Evolutionary conservation across 2,113 vertebrate genomes (phyloP), one percentile per base, ranked within the genome.

Genomic region (Colistium nudipinnis): DNA sequence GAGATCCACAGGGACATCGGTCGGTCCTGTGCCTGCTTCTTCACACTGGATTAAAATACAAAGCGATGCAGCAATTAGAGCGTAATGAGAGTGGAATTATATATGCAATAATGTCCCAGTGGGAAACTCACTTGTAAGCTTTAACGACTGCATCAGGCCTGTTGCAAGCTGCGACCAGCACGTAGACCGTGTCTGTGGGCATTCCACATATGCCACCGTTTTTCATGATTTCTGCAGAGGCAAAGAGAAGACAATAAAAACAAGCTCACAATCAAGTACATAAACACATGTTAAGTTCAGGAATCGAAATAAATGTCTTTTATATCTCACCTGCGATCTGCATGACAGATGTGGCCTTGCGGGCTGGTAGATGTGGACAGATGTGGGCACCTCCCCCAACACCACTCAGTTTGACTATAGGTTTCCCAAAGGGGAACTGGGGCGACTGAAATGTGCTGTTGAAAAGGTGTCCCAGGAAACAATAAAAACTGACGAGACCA

Each of bases 1-100:
- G 95, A 96, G 66, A 97, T 94, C 95, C 96, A 96, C 67, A 96
- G 68, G 22, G 95, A 97, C 95, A 96, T 97, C 75, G 96, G 95
- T 17, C 95, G 89, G 71, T 96, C 95, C 86, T 95, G 87, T 8
- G 95, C 95, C 80, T 96, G 95, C 73, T 91, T 93, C 82, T 96
- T 97, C 54, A 94, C 93, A 7, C 96, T 96, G 67, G 20, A 55
- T 4, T 19, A 36, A 62, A 51, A 76, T n/a, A n/a, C n/a, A n/a
- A n/a, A n/a, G n/a, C n/a, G n/a, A n/a, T 6, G 62, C 68, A 68
- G 7, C 3, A 35, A 24, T 30, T 51, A 22, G 0, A 31, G 47
- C 10, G 6, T 30, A 25, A 57, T 33, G 8, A 59, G 12, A 39
- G 12, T 2, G 3, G 12, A 19, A 10, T 0, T 12, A 27, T 30